These are phyloP conservation scores for Melanotaenia pygmaea DNA, from an alignment of 2,797 vertebrate genomes.

Conservation along the genomic window DNA sequence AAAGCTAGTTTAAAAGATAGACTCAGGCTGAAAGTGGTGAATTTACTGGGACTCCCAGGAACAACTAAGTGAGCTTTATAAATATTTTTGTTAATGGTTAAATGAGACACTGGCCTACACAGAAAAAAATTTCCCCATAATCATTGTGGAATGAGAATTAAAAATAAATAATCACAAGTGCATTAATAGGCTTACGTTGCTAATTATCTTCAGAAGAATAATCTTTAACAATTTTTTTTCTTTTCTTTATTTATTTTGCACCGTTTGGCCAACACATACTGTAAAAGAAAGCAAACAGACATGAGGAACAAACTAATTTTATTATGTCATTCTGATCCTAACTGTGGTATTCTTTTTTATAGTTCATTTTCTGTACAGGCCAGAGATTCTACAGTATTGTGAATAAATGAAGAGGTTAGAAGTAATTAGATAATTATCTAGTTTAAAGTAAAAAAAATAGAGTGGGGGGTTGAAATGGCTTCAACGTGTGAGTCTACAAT, in stretches of 20 bases:
- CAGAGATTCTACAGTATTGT: background rate
- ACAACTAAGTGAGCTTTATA: background rate
- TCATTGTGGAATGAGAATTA: slow-evolving; percentile 3
- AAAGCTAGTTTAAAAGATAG: slow-evolving; percentile 22
- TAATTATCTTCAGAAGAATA: background rate
- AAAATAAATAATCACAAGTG: background rate
- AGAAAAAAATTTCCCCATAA: slow-evolving; percentile 9
- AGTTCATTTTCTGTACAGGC: background rate
- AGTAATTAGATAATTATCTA: background rate
- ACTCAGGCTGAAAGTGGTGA: slow-evolving; percentile 10
- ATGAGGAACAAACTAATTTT: background rate
- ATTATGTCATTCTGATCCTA: background rate
- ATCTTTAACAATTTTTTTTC: background rate
- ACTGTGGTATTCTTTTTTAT: background rate
- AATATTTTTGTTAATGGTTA: slow-evolving; percentile 2
- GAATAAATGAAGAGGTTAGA: background rate
- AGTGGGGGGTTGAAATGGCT: background rate
- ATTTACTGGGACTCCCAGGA: slow-evolving; percentile 2
- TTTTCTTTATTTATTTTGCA: background rate
- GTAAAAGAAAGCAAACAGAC: background rate
- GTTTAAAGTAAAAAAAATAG: background rate
- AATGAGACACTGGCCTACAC: slow-evolving; percentile 1
- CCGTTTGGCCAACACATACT: background rate
- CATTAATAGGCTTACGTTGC: background rate
- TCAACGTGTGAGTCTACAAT: background rate